Percentiles rank a stretch among this genome's conserved stretches.
phyloP scores from a whole-genome alignment of 2,797 vertebrate genomes.

The Remorina albescens region DNA sequence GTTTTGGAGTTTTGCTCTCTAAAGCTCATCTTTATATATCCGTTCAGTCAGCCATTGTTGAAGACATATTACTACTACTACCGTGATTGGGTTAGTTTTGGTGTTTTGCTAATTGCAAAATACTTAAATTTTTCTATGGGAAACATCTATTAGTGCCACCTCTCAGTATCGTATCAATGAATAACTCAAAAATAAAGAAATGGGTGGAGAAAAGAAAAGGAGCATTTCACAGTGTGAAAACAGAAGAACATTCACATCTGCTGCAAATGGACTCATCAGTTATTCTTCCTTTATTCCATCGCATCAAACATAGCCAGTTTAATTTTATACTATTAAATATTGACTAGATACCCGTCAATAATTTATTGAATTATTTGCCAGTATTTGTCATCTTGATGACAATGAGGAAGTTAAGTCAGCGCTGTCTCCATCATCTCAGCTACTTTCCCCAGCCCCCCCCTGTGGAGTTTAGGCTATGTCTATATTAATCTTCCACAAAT shows the following conservation, averaged over 20 bases:
- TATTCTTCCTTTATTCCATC: background rate
- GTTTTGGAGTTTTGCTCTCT: conserved; percentile 6
- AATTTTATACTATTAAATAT: conserved; percentile 30
- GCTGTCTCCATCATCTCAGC: conserved; percentile 14
- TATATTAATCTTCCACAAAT: conserved; percentile 76
- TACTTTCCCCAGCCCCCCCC: conserved; percentile 10
- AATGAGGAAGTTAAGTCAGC: conserved; percentile 34
- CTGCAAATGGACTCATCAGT: conserved; percentile 4
- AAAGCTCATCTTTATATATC: background rate
- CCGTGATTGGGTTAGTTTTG: too few species aligned
- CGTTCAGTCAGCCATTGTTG: background rate
- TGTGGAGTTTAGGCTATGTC: conserved; percentile 50
- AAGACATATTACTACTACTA: too few species aligned
- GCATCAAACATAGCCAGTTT: conserved; percentile 10
- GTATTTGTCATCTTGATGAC: conserved; percentile 40
- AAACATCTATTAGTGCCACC: background rate
- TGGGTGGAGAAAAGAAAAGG: background rate
- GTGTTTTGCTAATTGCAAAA: too few species aligned
- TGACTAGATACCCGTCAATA: conserved; percentile 14
- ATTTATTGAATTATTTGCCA: conserved; percentile 30
- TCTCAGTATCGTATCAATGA: background rate
- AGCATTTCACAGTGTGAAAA: background rate
- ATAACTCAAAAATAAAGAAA: background rate
- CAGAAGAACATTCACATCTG: background rate
- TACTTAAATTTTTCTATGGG: background rate